These are phyloP conservation scores for Meliscaeva auricollis DNA, from an alignment of 2,888 invertebrate genomes.

Conservation along the genomic window DNA sequence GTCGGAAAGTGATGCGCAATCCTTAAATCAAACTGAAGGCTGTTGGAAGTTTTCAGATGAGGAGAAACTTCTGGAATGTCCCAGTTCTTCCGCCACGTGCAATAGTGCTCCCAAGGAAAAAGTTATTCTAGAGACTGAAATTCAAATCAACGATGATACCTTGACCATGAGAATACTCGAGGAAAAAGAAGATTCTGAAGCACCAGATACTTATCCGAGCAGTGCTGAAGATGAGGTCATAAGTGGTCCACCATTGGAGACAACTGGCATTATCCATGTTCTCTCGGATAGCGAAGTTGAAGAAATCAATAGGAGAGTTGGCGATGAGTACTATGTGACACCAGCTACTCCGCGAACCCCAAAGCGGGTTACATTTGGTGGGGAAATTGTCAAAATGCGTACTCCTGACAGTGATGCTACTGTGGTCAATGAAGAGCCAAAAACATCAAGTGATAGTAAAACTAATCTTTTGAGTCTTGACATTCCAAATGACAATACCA, in stretches of 20 bases:
- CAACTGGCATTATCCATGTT: conserved; percentile 85
- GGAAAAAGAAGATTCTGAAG: conserved; percentile 80
- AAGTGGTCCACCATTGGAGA: conserved; percentile 83
- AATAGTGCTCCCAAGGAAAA: conserved; percentile 85
- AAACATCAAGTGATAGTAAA: conserved; percentile 64
- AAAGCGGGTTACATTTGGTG: conserved; percentile 92
- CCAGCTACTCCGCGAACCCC: conserved; percentile 85
- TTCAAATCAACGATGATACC: conserved; percentile 91
- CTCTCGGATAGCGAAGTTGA: conserved; percentile 87
- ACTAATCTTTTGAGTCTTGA: conserved; percentile 80
- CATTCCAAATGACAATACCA: conserved; percentile 83
- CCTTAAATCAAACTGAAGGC: conserved; percentile 57
- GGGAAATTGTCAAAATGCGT: conserved; percentile 93
- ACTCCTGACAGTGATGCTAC: conserved; percentile 93
- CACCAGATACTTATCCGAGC: conserved; percentile 77
- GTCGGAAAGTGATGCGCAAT: conserved; percentile 48
- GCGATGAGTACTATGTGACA: conserved; percentile 68
- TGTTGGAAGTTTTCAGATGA: conserved; percentile 79
- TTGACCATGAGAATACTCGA: conserved; percentile 94
- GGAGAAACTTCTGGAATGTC: conserved; percentile 76
- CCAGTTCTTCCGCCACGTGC: conserved; percentile 44
- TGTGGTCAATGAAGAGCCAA: conserved; percentile 37
- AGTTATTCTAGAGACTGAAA: conserved; percentile 93
- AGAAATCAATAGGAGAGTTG: conserved; percentile 82
- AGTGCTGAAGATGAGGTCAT: conserved; percentile 79